A percentile compares a stretch with the other conserved stretches of the same genome.
Evolutionary conservation across 1,140 invertebrate genomes (phyloP).

Genomic region (Homalodisca vitripennis): DNA sequence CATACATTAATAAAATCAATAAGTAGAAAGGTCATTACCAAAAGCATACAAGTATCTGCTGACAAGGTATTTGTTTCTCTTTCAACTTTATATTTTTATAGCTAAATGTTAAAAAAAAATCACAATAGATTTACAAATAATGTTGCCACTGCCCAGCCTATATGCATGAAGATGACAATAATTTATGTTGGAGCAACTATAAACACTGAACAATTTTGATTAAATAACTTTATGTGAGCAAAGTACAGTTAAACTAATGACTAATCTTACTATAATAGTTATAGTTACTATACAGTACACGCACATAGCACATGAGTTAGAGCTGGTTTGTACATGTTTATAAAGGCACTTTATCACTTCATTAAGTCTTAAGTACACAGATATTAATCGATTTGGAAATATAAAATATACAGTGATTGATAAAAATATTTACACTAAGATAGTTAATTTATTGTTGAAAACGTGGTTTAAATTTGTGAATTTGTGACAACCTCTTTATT

Average conservation of each 20-base stretch:
- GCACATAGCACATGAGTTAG: background rate
- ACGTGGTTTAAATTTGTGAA: no score
- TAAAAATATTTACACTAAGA: no score
- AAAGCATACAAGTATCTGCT: slow-evolving; percentile 14
- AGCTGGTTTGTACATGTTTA: slow-evolving; percentile 7
- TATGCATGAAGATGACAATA: slow-evolving; percentile 7
- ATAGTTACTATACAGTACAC: slow-evolving; percentile 2
- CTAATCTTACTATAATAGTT: slow-evolving; percentile 15
- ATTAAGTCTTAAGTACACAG: background rate
- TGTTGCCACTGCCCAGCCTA: slow-evolving; percentile 23
- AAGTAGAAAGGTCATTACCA: background rate
- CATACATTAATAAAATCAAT: background rate
- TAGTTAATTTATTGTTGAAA: no score
- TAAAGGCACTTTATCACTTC: slow-evolving; percentile 19
- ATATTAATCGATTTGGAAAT: background rate
- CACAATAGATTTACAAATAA: slow-evolving; percentile 6
- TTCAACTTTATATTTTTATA: no score
- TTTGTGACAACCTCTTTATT: no score
- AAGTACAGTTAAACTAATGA: slow-evolving; percentile 18
- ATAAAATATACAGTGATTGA: no score
- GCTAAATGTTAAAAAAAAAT: background rate
- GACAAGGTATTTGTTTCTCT: slow-evolving; percentile 9
- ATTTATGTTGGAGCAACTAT: slow-evolving; percentile 8
- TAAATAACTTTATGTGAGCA: slow-evolving; percentile 26
- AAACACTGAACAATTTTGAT: slow-evolving; percentile 19